Evolutionary conservation across 2,113 vertebrate genomes (phyloP), one percentile per base, ranked within the genome.

Genomic region (Gadus macrocephalus): DNA sequence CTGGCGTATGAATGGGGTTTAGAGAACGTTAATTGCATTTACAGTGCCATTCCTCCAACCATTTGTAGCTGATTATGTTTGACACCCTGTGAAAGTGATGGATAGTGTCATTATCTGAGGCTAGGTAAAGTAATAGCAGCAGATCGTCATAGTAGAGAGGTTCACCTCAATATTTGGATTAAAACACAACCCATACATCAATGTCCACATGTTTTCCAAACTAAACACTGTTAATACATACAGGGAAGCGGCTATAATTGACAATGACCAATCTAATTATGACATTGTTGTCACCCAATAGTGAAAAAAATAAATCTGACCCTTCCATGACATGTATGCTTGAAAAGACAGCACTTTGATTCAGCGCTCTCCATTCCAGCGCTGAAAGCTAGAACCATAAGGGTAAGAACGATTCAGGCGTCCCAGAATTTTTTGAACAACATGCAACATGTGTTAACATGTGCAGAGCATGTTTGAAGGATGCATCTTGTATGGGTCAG

Each of bases 71-170:
- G 66, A 66, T 42, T 49, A 20, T 19, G 15, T 66, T 66, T 53
- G 64, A 19, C 38, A n/a, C 19, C 22, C 49, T 25, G 63, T 49
- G 14, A 58, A 69, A 64, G 49, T 73, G 70, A 76, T 66, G 62
- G 69, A 74, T 78, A 74, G 60, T 20, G 72, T 19, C 15, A 75
- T 77, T 66, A 75, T 55, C 53, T 53, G 28, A 4, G 35, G 27
- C 66, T 42, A 38, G 63, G 16, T 64, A 38, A 60, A 63, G 56
- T 62, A 71, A 81, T 69, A 62, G 58, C 19, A 4, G 17, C 17
- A 15, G 72, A n/a, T 5, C 71, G 53, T 22, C 67, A 68, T 17
- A 66, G 15, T 35, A 62, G 64, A 15, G 61, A 69, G 20, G 38
- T 9, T 70, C 58, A 61, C 14, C 74, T 76, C 35, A 72, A 64